Evolutionary conservation across 1,140 invertebrate genomes (phyloP).

Genomic region (Coenobita brevimanus): DNA sequence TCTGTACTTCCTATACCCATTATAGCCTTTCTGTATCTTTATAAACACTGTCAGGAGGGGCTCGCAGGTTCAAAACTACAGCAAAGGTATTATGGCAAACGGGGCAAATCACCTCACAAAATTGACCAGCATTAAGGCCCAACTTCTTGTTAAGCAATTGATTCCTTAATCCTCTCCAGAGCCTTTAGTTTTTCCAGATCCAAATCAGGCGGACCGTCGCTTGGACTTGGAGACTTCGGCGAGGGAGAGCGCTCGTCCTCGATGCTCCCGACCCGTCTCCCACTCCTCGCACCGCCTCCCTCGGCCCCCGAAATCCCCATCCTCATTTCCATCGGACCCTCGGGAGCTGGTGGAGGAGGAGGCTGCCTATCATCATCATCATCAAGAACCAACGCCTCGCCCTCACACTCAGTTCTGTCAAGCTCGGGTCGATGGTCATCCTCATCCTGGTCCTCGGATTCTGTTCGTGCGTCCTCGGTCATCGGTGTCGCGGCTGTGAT

Average conservation of each 20-base stretch:
- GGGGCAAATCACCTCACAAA: neutral
- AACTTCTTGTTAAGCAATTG: conserved; percentile 48
- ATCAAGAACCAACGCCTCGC: conserved; percentile 62
- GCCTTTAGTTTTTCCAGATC: conserved; percentile 69
- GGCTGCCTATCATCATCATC: conserved; percentile 65
- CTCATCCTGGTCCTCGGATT: conserved; percentile 75
- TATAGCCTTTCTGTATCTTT: no score
- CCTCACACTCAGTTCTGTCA: conserved; percentile 56
- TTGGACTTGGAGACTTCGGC: conserved; percentile 68
- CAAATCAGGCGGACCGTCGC: conserved; percentile 66
- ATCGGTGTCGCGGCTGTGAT: conserved; percentile 92
- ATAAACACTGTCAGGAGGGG: no score
- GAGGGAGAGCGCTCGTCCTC: conserved; percentile 43
- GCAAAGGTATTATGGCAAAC: neutral
- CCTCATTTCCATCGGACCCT: conserved; percentile 49
- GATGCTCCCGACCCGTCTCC: conserved; percentile 13
- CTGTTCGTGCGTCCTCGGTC: conserved; percentile 80
- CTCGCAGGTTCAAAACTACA: no score
- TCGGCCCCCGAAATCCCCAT: conserved; percentile 25
- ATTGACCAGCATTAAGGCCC: neutral
- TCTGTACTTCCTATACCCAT: no score
- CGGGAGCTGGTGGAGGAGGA: conserved; percentile 54
- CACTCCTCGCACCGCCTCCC: neutral
- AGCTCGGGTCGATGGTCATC: conserved; percentile 48
- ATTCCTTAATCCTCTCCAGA: conserved; percentile 68